These are phyloP conservation scores for Chrysocyon brachyurus DNA, from an alignment of 2,797 vertebrate genomes.

Conservation along the genomic window DNA sequence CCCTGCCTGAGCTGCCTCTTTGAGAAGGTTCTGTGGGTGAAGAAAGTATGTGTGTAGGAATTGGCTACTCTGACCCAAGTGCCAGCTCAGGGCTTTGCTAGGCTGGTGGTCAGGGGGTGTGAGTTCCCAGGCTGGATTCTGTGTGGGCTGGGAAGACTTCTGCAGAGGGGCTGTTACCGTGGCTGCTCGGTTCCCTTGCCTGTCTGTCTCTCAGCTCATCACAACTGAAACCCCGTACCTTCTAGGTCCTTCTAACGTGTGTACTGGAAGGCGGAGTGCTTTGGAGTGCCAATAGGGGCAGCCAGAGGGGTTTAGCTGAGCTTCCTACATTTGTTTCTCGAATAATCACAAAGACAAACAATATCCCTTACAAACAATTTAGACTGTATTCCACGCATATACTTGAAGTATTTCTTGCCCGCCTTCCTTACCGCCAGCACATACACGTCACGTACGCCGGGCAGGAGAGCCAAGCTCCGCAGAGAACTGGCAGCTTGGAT, in stretches of 20 bases:
- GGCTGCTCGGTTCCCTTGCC: background rate
- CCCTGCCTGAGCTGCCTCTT: background rate
- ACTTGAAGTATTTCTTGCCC: background rate
- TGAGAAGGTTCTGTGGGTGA: slow-evolving; percentile 33
- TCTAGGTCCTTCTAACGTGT: background rate
- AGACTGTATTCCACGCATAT: background rate
- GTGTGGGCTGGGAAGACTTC: background rate
- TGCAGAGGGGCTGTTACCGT: background rate
- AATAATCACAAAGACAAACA: background rate
- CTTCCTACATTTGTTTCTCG: background rate
- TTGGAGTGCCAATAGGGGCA: background rate
- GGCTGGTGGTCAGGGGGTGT: background rate
- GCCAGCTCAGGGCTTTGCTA: background rate
- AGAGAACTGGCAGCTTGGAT: background rate
- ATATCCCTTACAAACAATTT: background rate
- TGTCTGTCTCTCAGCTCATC: background rate
- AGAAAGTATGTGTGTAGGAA: background rate
- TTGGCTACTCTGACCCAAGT: background rate
- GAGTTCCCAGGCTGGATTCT: background rate
- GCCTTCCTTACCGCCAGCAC: background rate
- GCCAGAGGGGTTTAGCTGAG: background rate
- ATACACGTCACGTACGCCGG: background rate
- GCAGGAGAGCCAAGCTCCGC: background rate
- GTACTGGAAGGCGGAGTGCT: background rate
- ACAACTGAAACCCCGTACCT: background rate